phyloP scores from a whole-genome alignment of 2,888 invertebrate genomes.

The Apamea monoglypha region DNA sequence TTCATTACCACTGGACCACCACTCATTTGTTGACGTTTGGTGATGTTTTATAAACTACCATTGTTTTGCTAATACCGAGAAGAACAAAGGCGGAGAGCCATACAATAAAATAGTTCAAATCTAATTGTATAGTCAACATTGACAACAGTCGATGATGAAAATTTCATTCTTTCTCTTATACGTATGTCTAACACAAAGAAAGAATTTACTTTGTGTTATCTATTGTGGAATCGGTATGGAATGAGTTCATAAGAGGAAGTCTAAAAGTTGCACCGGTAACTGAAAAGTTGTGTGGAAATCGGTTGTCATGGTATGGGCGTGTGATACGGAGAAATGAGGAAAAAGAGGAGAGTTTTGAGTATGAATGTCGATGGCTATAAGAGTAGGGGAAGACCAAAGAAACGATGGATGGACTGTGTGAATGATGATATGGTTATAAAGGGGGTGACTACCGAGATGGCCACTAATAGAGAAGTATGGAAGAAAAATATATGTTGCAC shows the following conservation, averaged over 20 bases:
- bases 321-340: too few relatives aligned
- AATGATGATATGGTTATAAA: too few relatives aligned
- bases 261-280: too few relatives aligned
- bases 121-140: background rate
- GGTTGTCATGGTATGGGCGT: too few relatives aligned
- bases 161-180: background rate
- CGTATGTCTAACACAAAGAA: too few relatives aligned
- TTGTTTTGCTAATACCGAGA: background rate
- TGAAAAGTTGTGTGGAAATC: too few relatives aligned
- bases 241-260: background rate
- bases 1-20: background rate
- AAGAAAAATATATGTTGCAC: background rate
- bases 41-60: background rate
- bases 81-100: background rate
- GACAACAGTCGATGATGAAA: too few relatives aligned
- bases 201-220: background rate
- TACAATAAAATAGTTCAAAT: background rate
- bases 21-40: background rate
- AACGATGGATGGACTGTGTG: too few relatives aligned
- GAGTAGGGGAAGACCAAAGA: too few relatives aligned
- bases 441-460: too few relatives aligned
- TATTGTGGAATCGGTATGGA: background rate
- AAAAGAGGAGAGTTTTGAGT: too few relatives aligned
- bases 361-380: too few relatives aligned
- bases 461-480: background rate